Base-by-base conservation (phyloP, 2,888 invertebrate species). In the Odontocolon sp. region DNA sequence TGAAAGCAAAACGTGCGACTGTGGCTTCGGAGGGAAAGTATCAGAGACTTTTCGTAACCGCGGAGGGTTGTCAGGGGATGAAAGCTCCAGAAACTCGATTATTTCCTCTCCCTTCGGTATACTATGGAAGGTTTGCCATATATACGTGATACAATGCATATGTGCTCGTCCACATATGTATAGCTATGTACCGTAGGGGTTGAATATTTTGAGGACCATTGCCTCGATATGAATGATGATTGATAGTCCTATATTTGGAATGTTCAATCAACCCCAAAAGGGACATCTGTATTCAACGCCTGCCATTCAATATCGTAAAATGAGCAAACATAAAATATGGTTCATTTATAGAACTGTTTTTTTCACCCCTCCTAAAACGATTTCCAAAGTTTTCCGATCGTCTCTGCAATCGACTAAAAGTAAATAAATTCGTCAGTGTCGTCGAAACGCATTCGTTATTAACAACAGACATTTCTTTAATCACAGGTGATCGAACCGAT, bases 31-130 rank as follows among this genome's bases (percentile, higher is more conserved):
- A n/a, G n/a, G n/a, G n/a, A n/a, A n/a, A n/a, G n/a, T n/a, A n/a
- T n/a, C n/a, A n/a, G 47, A 33, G 68, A 68, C 57, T 68, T 57
- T 47, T 16, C 70, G 70, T 38, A 66, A 66, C 69, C 59, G 69
- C 47, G 54, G 14, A 3, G 16, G 23, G 66, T 66, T 66, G 57
- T 40, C 21, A 23, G 38, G 21, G 45, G 63, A 54, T 38, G 57
- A 63, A 38, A 54, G 54, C 56, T 18, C 42, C 57, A 64, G 57
- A 77, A 77, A 64, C 68, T 72, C 67, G 68, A 77, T 68, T 77
- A 72, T 72, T 71, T 47, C 56, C 61, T 71, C 67, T 66, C 64
- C 59, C 50, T 42, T 36, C 54, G 14, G 23, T 54, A 31, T 16
- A 54, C 14, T 31, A n/a, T 66, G 26, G n/a, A n/a, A n/a, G n/a